These are phyloP conservation scores for Trachythela sp. DNA, from an alignment of 64 coral and sea anemone species.

Conservation along the genomic window DNA sequence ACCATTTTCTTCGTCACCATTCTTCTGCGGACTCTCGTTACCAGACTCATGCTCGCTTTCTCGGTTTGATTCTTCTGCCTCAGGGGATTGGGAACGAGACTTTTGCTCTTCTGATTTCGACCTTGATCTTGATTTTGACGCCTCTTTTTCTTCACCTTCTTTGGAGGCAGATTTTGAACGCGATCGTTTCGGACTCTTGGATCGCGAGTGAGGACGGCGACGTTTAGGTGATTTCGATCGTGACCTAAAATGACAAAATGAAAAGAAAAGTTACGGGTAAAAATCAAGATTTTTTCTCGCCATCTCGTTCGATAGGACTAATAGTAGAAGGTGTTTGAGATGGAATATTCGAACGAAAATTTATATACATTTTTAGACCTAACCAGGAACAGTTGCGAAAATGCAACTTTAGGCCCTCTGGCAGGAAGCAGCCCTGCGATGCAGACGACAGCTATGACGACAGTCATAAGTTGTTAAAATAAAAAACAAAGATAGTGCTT, in stretches of 20 bases:
- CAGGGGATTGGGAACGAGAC: slow-evolving; percentile 62
- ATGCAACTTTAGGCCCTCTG: too few relatives aligned
- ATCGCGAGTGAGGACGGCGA: slow-evolving; percentile 42
- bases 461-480: neutral
- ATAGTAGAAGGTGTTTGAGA: too few relatives aligned
- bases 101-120: slow-evolving; percentile 55
- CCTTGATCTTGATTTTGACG: slow-evolving; percentile 44
- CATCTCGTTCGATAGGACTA: too few relatives aligned
- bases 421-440: too few relatives aligned
- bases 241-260: slow-evolving; percentile 52
- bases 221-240: slow-evolving; percentile 78
- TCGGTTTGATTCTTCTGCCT: slow-evolving; percentile 48
- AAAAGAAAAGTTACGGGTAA: slow-evolving; percentile 42
- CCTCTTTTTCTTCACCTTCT: neutral
- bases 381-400: too few relatives aligned
- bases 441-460: too few relatives aligned
- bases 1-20: slow-evolving; percentile 36
- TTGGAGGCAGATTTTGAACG: neutral
- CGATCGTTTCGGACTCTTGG: slow-evolving; percentile 34
- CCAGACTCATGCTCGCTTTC: slow-evolving; percentile 46
- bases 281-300: too few relatives aligned
- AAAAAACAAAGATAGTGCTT: too few relatives aligned
- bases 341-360: too few relatives aligned
- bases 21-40: slow-evolving; percentile 39
- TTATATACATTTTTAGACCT: too few relatives aligned